Base-by-base conservation (phyloP, 2,113 vertebrate genomes). In the Phrynosoma blainvillii region DNA sequence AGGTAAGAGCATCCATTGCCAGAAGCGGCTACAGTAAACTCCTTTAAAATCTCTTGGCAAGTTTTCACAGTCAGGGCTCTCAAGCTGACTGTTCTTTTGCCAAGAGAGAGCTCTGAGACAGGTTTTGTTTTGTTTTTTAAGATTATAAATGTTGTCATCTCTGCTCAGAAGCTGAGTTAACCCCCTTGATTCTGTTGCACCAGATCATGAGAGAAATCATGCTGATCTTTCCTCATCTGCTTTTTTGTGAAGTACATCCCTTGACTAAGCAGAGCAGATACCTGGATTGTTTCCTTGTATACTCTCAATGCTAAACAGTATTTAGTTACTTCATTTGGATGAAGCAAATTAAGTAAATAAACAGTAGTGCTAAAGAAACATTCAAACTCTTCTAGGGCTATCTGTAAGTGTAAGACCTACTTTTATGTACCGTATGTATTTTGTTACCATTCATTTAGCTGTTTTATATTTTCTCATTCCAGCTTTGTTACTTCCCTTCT, bases 1-100 rank as follows among this genome's bases (percentile, higher is more conserved):
- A 96, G 97, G 96, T 97, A 93, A 97, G 93, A 23, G 62, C 62
- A 1, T 0, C 14, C 9, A 0, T 40, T n/a, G 13, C 13, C 36
- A 18, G 30, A 76, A 47, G 18, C 68, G 25, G 30, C 32, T 1
- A 12, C 12, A 5, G 27, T 27, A 11, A 16, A 42, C 4, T 54
- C 5, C 42, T 78, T 42, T 68, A 40, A 40, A 42, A n/a, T 30
- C 32, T 23, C 1, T 25, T 30, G n/a, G 2, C 40, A 32, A 4
- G n/a, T n/a, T 40, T 84, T 59, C 47, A 52, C 65, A 20, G 1
- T 32, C 74, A 54, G 20, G 20, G 20, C 14, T 32, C 40, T 56
- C 68, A 52, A 81, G 54, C n/a, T 87, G 54, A 81, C 32, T 0
- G 0, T 5, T 52, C 20, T 21, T 0, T 18, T 12, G 59, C 40